Evolutionary conservation across 2,888 invertebrate genomes (phyloP).

Genomic region (Geophilus truncorum): DNA sequence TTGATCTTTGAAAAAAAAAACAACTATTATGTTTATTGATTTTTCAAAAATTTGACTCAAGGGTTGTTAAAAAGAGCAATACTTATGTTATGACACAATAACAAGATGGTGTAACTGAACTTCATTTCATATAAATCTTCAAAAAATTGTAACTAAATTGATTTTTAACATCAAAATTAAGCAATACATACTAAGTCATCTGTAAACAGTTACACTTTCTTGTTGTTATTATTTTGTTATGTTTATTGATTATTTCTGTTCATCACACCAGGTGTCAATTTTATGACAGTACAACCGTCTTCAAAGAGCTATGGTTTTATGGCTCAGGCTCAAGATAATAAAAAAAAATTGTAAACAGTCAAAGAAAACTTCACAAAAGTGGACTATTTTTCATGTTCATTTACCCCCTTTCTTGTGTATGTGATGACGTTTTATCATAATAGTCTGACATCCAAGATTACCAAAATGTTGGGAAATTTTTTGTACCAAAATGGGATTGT

Average conservation of each 20-base stretch:
- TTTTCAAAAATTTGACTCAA: background rate
- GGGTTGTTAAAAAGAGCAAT: background rate
- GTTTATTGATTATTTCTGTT: background rate
- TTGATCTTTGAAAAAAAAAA: background rate
- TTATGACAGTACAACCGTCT: constrained; percentile 4
- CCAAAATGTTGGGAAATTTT: background rate
- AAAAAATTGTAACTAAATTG: background rate
- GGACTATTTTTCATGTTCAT: constrained; percentile 4
- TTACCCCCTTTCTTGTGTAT: background rate
- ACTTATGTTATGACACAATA: background rate
- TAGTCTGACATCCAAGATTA: background rate
- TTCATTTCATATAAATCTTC: background rate
- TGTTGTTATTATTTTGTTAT: background rate
- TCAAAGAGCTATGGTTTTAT: background rate
- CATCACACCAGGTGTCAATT: background rate
- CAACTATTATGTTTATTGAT: background rate
- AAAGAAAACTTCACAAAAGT: background rate
- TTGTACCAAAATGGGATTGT: constrained; percentile 4
- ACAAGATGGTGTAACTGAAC: background rate
- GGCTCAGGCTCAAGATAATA: constrained; percentile 1
- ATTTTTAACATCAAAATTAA: no score
- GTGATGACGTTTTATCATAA: background rate
- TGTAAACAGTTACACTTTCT: background rate
- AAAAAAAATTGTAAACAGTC: background rate
- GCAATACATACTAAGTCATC: background rate